A percentile compares a stretch with the other conserved stretches of the same genome.
Conservation (phyloP, 1,140 invertebrate species). For the Drosophila sproati region DNA sequence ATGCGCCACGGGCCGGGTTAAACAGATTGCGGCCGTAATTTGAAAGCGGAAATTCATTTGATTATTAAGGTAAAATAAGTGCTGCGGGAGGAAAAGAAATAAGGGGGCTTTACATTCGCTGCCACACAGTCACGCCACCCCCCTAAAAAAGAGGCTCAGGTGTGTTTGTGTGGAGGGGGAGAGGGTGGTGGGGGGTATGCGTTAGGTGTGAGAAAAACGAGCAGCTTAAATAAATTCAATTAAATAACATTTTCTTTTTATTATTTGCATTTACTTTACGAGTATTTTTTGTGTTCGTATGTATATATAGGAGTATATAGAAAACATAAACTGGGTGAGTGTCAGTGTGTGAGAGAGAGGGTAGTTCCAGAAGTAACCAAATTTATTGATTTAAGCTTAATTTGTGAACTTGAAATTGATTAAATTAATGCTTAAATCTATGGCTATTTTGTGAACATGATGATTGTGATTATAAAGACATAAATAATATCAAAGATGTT, state of each 20-base stretch:
- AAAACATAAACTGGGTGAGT: constrained; percentile 28
- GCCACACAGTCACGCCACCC: neutral
- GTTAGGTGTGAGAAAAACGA: constrained; percentile 65
- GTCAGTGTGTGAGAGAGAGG: constrained; percentile 12
- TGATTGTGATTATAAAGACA: too few relatives aligned
- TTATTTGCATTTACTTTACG: constrained; percentile 72
- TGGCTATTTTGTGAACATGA: too few relatives aligned
- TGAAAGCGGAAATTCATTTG: constrained; percentile 81
- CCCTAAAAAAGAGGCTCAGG: constrained; percentile 27
- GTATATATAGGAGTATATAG: constrained; percentile 24
- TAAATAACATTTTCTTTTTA: constrained; percentile 83
- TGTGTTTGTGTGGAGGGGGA: neutral
- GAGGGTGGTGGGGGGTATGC: neutral
- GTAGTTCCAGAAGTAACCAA: neutral
- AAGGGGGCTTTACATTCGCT: neutral
- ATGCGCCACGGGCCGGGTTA: constrained; percentile 58
- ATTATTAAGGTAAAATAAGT: constrained; percentile 83
- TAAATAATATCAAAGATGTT: too few relatives aligned
- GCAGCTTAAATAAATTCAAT: constrained; percentile 82
- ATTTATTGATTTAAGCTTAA: neutral
- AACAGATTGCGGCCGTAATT: constrained; percentile 83
- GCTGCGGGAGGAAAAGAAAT: constrained; percentile 27
- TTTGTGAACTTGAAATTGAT: neutral
- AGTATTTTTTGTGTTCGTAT: constrained; percentile 49
- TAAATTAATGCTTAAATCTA: too few relatives aligned